Evolutionary conservation across 2,888 invertebrate genomes (phyloP), one percentile per base, ranked within the genome.

Genomic region (Seira sanloemensis): DNA sequence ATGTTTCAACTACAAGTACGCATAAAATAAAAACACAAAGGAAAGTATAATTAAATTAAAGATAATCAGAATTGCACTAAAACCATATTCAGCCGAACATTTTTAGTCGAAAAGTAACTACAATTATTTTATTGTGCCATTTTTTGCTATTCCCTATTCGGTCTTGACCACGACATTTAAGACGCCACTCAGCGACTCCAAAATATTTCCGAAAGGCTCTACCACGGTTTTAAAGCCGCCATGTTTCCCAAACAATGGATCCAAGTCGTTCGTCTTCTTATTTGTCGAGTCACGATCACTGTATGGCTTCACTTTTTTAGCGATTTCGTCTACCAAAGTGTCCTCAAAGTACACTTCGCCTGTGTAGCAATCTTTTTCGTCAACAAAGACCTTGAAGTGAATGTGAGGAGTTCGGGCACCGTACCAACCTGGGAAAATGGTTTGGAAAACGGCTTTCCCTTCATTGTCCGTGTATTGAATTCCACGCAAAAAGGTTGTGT

Each of bases 401-500:
- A 84, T 81, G 46, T 87, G 87, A 12, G 86, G 78, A 0, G 86
- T 83, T n/a, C 87, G 46, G 0, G 23, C 27, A 0, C 79, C 79
- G 54, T 87, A 87, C 85, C 85, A 87, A 12, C 86, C 87, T 19
- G 87, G 87, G 23, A 81, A 86, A 68, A 87, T 78, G 4, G 87
- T 87, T 26, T 72, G 69, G 46, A 87, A 86, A 0, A 1, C 50
- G 5, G 76, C 86, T 46, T 71, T 75, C n/a, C 87, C 87, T 21
- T 83, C 21, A 0, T 74, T 66, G 18, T 86, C 76, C 1, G 87
- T 87, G n/a, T 54, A 5, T 54, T 87, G 87, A 67, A 87, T 84
- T 16, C 87, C 87, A n/a, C 87, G 80, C 16, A 85, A 58, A 65
- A 86, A 87, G 7, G 26, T 85, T 1, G 81, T 67, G 16, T 72